Evolutionary conservation across 1,140 invertebrate genomes (phyloP).

Genomic region (Penaeus vannamei): DNA sequence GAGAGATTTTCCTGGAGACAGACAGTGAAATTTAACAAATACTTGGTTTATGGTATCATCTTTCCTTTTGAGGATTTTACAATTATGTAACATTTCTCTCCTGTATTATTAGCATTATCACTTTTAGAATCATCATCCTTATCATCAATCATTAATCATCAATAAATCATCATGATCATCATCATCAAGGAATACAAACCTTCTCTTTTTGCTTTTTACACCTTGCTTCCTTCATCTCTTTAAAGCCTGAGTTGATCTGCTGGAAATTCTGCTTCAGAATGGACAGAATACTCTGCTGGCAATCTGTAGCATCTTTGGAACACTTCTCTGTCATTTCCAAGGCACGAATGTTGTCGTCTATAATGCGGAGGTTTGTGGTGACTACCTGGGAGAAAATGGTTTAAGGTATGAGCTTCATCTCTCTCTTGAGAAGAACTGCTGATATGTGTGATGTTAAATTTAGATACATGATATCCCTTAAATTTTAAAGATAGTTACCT

Average conservation of each 20-base stretch:
- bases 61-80: background rate
- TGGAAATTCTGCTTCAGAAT: conserved; percentile 53
- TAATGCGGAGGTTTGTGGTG: conserved; percentile 69
- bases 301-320: conserved; percentile 69
- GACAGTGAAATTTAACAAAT: background rate
- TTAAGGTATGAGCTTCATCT: too few relatives aligned
- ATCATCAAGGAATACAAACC: conserved; percentile 72
- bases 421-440: background rate
- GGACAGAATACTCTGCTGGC: conserved; percentile 42
- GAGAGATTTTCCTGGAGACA: conserved; percentile 41
- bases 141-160: too few relatives aligned
- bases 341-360: conserved; percentile 59
- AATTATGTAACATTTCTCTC: background rate
- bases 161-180: too few relatives aligned
- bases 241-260: conserved; percentile 50
- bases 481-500: too few relatives aligned
- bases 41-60: background rate
- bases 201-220: conserved; percentile 71
- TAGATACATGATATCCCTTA: too few relatives aligned
- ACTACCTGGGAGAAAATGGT: conserved; percentile 47
- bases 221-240: conserved; percentile 66
- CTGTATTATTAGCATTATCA: too few relatives aligned
- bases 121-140: too few relatives aligned
- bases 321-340: conserved; percentile 51
- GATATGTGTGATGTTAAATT: too few relatives aligned